Evolutionary conservation across 2,888 invertebrate species (phyloP).

Genomic region (Diarsia mendica): DNA sequence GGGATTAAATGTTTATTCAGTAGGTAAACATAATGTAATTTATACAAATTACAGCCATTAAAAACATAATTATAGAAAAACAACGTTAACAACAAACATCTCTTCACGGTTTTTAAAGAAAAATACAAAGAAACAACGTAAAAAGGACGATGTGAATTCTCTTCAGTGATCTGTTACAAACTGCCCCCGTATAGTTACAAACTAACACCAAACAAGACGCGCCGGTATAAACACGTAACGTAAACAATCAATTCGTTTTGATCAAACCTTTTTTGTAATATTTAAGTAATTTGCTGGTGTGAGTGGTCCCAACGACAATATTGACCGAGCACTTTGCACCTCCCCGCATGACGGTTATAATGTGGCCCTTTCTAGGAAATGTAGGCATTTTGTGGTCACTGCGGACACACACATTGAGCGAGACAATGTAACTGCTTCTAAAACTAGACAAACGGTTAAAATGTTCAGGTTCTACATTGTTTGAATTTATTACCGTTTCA

Average conservation of each 20-base stretch:
- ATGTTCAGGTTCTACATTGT: conserved; percentile 43
- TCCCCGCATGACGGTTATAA: conserved; percentile 76
- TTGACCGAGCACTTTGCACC: conserved; percentile 87
- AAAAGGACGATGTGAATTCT: neutral
- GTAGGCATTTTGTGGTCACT: conserved; percentile 71
- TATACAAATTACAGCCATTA: neutral
- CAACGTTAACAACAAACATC: neutral
- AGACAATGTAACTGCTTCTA: conserved; percentile 66
- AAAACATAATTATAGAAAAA: neutral
- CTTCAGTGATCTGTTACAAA: conserved; percentile 22
- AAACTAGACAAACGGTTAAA: conserved; percentile 41
- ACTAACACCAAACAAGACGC: conserved; percentile 68
- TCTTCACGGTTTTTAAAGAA: neutral
- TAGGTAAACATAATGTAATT: neutral
- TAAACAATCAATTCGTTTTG: conserved; percentile 77
- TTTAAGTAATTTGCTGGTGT: conserved; percentile 79
- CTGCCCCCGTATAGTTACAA: conserved; percentile 34
- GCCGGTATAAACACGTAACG: conserved; percentile 70
- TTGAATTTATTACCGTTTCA: conserved; percentile 30
- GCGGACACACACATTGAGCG: conserved; percentile 73
- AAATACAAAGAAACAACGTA: neutral
- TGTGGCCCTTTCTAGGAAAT: conserved; percentile 84
- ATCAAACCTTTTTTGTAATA: conserved; percentile 78
- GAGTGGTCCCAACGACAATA: conserved; percentile 77
- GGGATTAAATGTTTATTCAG: neutral